Base-by-base conservation (phyloP, 2,888 invertebrate species). In the Dicyrtoma fusca region DNA sequence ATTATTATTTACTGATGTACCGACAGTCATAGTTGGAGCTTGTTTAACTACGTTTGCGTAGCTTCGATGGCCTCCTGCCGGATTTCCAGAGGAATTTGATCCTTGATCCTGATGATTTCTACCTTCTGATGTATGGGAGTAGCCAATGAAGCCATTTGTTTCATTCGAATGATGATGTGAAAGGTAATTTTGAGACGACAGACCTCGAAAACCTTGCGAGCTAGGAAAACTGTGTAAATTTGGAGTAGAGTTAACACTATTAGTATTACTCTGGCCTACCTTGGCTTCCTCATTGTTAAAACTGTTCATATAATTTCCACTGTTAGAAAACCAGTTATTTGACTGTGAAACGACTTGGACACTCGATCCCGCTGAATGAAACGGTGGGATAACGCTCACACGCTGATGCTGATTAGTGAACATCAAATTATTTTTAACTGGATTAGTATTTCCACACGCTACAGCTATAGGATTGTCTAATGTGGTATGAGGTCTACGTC, bases 11-110 rank as follows among this genome's bases (percentile, higher is more conserved):
- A 44, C 19, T 44, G 62, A 8, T 45, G 34, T 42, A 3, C 14
- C 19, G 5, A 26, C 21, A 14, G 65, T 42, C 19, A 42, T 1
- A 8, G 61, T 26, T 17, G 45, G 47, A n/a, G 76, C 76, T 69
- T 75, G 76, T 59, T 77, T 78, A 14, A 77, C 77, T 21, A 79
- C 78, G 62, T 75, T 78, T 17, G 79, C 79, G 25, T 71, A 71
- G 44, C 71, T 71, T 19, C 65, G 51, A 34, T 34, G 34, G 34
- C 34, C 8, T 34, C 34, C 34, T 34, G 34, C 34, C 8, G 34
- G 34, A 34, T 44, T 44, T 2, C 61, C 61, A 17, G 61, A 4
- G 2, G 34, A 5, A 34, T 19, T 21, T 17, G 51, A 51, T 3
- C 51, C 17, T 17, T 19, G 51, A n/a, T n/a, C n/a, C n/a, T n/a